Percentiles rank a stretch among this genome's conserved stretches.
These are phyloP conservation scores for Poecile montanus DNA, from an alignment of 2,797 vertebrate species.

Conservation along the genomic window DNA sequence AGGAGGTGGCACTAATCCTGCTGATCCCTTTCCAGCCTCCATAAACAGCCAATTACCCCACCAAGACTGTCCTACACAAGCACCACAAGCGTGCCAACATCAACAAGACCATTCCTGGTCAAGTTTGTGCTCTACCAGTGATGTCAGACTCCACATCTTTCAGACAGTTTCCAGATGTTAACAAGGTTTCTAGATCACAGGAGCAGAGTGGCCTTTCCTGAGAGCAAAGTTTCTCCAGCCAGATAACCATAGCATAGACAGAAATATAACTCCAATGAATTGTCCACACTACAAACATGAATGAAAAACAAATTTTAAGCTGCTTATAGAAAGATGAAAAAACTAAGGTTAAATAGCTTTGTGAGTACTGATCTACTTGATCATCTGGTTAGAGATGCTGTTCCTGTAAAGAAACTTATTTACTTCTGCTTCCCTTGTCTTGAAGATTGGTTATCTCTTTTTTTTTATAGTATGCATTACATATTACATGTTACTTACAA, in stretches of 20 bases:
- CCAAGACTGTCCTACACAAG: background rate
- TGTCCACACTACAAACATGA: background rate
- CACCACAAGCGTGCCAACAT: background rate
- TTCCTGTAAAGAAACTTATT: background rate
- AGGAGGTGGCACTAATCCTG: background rate
- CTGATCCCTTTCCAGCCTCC: background rate
- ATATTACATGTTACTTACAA: background rate
- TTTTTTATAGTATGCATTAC: background rate
- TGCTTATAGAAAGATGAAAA: background rate
- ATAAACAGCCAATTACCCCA: background rate
- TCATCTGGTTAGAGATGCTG: background rate
- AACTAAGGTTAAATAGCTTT: background rate
- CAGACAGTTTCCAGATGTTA: background rate
- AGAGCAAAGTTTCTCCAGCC: background rate
- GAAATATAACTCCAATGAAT: background rate
- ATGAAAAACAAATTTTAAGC: background rate
- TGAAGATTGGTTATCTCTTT: background rate
- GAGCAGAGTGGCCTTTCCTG: background rate
- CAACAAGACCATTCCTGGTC: background rate
- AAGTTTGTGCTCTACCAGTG: background rate
- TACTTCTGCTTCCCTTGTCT: background rate
- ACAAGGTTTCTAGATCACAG: background rate
- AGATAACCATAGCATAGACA: background rate
- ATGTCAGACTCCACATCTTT: background rate
- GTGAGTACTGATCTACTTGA: background rate